Conservation (phyloP, 2,113 vertebrate species). For the Pituophis catenifer region DNA sequence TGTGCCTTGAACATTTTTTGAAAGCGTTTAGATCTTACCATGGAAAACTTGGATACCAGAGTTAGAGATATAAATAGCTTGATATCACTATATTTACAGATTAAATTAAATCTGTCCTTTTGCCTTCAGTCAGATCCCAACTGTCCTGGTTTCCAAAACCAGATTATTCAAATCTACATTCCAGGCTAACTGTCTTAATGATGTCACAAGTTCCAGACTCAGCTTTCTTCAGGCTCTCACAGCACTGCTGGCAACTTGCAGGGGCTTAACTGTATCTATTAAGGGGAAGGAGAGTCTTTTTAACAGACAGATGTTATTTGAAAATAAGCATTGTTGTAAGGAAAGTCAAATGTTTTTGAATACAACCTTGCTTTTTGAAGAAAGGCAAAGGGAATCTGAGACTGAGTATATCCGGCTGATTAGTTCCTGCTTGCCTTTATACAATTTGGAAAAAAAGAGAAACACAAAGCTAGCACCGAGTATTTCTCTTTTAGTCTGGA, state of each 20-base stretch:
- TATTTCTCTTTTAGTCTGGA: not conserved
- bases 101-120: not conserved
- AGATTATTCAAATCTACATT: not conserved
- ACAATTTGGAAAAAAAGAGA: not conserved
- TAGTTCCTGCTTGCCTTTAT: not conserved
- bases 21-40: not conserved
- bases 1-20: not conserved
- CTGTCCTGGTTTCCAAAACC: not conserved
- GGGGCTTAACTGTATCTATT: not conserved
- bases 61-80: not conserved
- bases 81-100: not conserved
- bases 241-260: not conserved
- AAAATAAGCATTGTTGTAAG: not conserved
- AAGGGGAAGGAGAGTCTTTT: not conserved
- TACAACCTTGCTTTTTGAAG: not conserved
- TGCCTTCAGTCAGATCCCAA: not conserved
- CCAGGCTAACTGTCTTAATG: slow-evolving; percentile 7
- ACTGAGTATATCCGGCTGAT: not conserved
- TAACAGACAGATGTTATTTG: not conserved
- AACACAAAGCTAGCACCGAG: not conserved
- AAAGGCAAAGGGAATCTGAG: not conserved
- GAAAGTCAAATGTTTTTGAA: not conserved
- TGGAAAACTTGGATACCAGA: not conserved
- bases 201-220: slow-evolving; percentile 1
- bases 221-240: not conserved